Conservation (phyloP, 2,113 vertebrate species). For the Phrynosoma blainvillii region DNA sequence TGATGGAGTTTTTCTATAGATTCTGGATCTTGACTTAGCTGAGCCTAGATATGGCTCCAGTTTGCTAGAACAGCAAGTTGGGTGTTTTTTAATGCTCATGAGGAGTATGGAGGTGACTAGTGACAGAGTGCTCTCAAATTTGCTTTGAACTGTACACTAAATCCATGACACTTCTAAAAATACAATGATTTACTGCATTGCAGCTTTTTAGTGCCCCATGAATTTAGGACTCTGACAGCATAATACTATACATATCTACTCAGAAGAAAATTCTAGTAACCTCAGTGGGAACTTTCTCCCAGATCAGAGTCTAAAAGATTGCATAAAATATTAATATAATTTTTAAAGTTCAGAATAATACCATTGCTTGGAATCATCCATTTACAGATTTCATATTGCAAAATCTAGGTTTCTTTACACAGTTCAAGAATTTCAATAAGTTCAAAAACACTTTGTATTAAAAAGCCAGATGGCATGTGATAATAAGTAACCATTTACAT, state of each 20-base stretch:
- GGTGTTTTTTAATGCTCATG: not conserved
- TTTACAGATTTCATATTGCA: not conserved
- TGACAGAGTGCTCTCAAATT: not conserved
- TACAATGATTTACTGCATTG: slow-evolving; percentile 16
- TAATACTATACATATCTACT: not conserved
- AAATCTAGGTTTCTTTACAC: not conserved
- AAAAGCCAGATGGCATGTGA: not conserved
- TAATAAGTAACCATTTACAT: not conserved
- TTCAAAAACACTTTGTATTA: not conserved
- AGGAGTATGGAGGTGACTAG: not conserved
- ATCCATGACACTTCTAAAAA: not conserved
- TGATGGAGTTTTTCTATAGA: not conserved
- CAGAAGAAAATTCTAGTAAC: not conserved
- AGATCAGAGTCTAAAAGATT: not conserved
- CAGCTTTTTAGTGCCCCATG: not conserved
- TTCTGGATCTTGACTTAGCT: not conserved
- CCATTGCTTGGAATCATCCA: not conserved
- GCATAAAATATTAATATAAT: not conserved
- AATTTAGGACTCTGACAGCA: not conserved
- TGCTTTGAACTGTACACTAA: not conserved
- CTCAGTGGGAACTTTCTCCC: not conserved
- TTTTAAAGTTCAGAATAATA: not conserved
- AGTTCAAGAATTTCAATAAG: not conserved
- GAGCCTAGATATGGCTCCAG: not conserved
- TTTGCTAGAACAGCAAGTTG: not conserved